A percentile compares a stretch with the other conserved stretches of the same genome.
These are phyloP conservation scores for Catostylus mosaicus DNA, from an alignment of 30 jellyfish, hydroid and myxozoan genomes.

Conservation along the genomic window DNA sequence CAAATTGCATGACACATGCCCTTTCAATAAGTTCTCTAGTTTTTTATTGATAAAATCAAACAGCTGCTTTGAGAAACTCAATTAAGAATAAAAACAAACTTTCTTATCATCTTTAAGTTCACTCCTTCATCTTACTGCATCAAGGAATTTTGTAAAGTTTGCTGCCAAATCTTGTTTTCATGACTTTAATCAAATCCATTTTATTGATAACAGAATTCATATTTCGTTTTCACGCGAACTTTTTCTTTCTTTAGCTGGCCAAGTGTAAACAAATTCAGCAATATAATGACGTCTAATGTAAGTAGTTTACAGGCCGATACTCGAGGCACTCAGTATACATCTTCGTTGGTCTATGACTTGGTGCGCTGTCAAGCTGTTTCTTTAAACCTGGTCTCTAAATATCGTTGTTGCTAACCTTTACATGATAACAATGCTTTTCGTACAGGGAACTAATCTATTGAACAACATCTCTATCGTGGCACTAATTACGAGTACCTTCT, in stretches of 20 bases:
- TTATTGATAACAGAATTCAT: neutral
- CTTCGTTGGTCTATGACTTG: too few species aligned
- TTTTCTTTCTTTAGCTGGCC: neutral
- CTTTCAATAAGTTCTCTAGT: neutral
- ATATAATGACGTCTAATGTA: too few species aligned
- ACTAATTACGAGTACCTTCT: too few species aligned
- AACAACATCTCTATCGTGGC: too few species aligned
- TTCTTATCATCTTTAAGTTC: neutral
- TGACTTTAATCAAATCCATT: neutral
- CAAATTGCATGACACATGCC: neutral
- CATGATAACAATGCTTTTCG: too few species aligned
- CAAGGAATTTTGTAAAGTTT: neutral
- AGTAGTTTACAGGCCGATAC: too few species aligned
- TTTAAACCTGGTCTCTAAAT: too few species aligned
- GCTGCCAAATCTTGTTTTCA: conserved; percentile 2
- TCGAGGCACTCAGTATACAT: too few species aligned
- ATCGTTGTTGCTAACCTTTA: too few species aligned
- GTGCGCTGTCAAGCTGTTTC: too few species aligned
- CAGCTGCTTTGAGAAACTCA: neutral
- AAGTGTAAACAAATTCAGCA: too few species aligned
- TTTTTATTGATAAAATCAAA: neutral
- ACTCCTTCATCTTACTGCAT: neutral
- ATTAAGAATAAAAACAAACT: neutral
- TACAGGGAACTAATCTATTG: too few species aligned
- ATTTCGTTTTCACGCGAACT: neutral